phyloP scores from a whole-genome alignment of 1,140 invertebrate species.

The Drosophila bifasciata region DNA sequence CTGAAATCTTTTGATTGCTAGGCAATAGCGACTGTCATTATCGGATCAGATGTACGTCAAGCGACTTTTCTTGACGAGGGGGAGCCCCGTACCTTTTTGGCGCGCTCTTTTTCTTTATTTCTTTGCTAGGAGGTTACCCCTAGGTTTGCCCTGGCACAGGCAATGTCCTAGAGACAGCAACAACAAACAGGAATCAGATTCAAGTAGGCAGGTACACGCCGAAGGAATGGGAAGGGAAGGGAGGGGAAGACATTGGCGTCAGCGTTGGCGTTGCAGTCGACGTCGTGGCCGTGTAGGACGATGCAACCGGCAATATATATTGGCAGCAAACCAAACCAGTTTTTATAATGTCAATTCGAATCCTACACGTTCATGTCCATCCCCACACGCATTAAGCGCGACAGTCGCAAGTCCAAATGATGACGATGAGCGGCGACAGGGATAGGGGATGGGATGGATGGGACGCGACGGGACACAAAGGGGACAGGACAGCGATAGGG shows the following conservation, averaged over 20 bases:
- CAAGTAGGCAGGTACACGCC: conserved; percentile 73
- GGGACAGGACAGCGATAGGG: conserved; percentile 14
- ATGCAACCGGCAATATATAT: conserved; percentile 59
- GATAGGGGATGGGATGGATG: conserved; percentile 23
- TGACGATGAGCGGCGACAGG: conserved; percentile 46
- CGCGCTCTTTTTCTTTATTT: conserved; percentile 18
- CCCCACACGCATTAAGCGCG: conserved; percentile 81
- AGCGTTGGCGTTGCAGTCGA: conserved; percentile 18
- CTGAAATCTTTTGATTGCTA: conserved; percentile 26
- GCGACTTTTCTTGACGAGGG: conserved; percentile 11
- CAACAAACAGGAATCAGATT: conserved; percentile 47
- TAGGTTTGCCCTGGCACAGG: conserved; percentile 31
- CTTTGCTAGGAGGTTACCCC: conserved; percentile 1
- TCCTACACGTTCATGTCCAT: conserved; percentile 81
- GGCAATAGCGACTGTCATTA: conserved; percentile 48
- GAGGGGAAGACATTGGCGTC: neutral
- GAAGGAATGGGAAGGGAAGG: conserved; percentile 1
- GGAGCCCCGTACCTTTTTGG: conserved; percentile 26
- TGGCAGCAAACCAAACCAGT: conserved; percentile 78
- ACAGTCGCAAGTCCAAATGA: conserved; percentile 82
- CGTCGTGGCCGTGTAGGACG: conserved; percentile 47
- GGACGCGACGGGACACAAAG: conserved; percentile 10
- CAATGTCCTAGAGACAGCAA: conserved; percentile 63
- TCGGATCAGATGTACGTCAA: conserved; percentile 33
- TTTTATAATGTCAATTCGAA: conserved; percentile 82